Percentiles rank a stretch among this genome's conserved stretches.
Evolutionary conservation across 2,797 vertebrate genomes (phyloP).

Genomic region (Coluber constrictor): DNA sequence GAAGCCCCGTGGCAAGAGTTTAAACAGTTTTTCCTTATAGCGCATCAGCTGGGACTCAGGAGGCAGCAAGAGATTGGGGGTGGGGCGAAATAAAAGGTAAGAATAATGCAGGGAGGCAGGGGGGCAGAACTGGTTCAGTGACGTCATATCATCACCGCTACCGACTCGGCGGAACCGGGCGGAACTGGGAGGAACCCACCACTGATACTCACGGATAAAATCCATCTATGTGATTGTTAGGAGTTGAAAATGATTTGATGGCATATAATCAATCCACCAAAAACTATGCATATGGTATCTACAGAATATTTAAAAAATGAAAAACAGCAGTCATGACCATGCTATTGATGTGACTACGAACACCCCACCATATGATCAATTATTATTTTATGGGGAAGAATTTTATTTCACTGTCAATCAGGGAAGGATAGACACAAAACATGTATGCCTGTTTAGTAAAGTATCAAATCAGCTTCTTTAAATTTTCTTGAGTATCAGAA

Average conservation of each 20-base stretch:
- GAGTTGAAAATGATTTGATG: background rate
- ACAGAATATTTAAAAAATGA: background rate
- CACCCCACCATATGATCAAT: background rate
- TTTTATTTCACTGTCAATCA: constrained; percentile 39
- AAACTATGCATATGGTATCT: background rate
- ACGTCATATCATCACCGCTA: too few relatives aligned
- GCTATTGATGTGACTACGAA: background rate
- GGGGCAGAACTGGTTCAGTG: too few relatives aligned
- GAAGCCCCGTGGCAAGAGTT: too few relatives aligned
- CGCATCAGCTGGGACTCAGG: too few relatives aligned
- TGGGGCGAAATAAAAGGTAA: too few relatives aligned
- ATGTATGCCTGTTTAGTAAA: constrained; percentile 60
- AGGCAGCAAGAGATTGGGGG: too few relatives aligned
- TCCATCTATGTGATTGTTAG: background rate
- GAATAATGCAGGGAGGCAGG: too few relatives aligned
- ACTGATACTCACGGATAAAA: background rate
- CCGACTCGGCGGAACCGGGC: too few relatives aligned
- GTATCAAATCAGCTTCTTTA: constrained; percentile 50
- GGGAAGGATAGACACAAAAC: constrained; percentile 45
- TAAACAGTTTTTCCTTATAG: too few relatives aligned
- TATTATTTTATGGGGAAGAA: constrained; percentile 36
- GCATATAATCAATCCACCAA: background rate
- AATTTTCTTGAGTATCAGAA: constrained; percentile 46
- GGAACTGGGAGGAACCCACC: too few relatives aligned
- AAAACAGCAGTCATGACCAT: background rate